These are phyloP conservation scores for Aplocera efformata DNA, from an alignment of 2,888 invertebrate genomes.

Conservation along the genomic window DNA sequence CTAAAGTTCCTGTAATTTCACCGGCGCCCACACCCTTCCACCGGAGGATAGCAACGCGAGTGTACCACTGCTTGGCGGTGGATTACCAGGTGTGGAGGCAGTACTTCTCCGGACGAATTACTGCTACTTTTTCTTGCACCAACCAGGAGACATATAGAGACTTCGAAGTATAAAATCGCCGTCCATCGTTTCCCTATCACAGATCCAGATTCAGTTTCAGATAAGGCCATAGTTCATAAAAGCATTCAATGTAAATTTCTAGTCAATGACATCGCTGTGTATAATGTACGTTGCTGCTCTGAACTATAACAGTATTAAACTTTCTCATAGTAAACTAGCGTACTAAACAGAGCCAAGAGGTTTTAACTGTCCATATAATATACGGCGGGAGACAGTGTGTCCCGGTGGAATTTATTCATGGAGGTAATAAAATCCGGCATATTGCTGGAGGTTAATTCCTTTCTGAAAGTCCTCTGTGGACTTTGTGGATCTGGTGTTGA, in stretches of 20 bases:
- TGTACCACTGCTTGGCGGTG: too few relatives aligned
- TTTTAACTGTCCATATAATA: conserved; percentile 62
- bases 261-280: conserved; percentile 7
- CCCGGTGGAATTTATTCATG: conserved; percentile 72
- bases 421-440: conserved; percentile 72
- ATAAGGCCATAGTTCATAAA: too few relatives aligned
- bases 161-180: not conserved
- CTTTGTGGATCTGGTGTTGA: conserved; percentile 23
- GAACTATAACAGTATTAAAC: conserved; percentile 37
- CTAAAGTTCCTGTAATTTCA: too few relatives aligned
- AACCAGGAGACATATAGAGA: too few relatives aligned
- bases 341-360: conserved; percentile 50
- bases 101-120: too few relatives aligned
- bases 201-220: too few relatives aligned
- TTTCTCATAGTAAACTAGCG: conserved; percentile 40
- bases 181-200: conserved; percentile 30
- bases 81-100: too few relatives aligned
- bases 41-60: too few relatives aligned
- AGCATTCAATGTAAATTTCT: conserved; percentile 7
- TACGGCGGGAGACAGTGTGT: conserved; percentile 56
- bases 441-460: conserved; percentile 52
- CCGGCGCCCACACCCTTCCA: too few relatives aligned
- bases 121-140: too few relatives aligned
- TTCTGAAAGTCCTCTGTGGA: conserved; percentile 52
- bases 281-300: conserved; percentile 39